Evolutionary conservation across 2,888 invertebrate species (phyloP).

Genomic region (Drosophila neutralis): DNA sequence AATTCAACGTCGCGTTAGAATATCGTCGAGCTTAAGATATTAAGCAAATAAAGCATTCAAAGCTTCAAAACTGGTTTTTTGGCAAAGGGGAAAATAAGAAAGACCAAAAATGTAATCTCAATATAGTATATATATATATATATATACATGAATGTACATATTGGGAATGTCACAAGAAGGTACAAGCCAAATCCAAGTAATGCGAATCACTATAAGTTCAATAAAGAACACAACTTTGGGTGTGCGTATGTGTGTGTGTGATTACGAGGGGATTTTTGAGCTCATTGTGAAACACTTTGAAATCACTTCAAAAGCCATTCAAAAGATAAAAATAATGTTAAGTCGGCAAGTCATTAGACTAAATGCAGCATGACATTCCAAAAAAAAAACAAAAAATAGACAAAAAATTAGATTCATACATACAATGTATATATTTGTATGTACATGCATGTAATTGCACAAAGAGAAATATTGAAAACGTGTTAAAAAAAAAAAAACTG

Average conservation of each 20-base stretch:
- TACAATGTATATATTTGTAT: slow-evolving; percentile 3
- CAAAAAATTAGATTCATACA: neutral
- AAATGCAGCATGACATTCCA: slow-evolving; percentile 75
- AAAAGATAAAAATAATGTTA: slow-evolving; percentile 38
- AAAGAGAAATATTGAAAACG: slow-evolving; percentile 61
- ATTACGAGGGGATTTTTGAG: slow-evolving; percentile 1
- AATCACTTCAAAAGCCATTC: slow-evolving; percentile 24
- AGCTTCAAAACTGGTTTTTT: slow-evolving; percentile 53
- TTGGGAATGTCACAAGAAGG: slow-evolving; percentile 29
- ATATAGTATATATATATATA: slow-evolving; percentile 3
- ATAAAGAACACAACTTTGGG: slow-evolving; percentile 28
- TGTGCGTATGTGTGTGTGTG: slow-evolving; percentile 17
- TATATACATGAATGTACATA: neutral
- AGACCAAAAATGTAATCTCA: neutral
- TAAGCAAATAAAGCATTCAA: slow-evolving; percentile 33
- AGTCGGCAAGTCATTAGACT: slow-evolving; percentile 72
- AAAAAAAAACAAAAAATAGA: slow-evolving; percentile 39
- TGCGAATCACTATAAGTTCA: slow-evolving; percentile 26
- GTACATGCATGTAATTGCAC: slow-evolving; percentile 41
- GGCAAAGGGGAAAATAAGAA: slow-evolving; percentile 12
- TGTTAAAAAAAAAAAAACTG: slow-evolving; percentile 60
- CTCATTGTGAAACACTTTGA: slow-evolving; percentile 42
- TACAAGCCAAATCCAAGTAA: slow-evolving; percentile 5
- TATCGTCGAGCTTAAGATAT: slow-evolving; percentile 32
- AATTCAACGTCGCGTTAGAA: slow-evolving; percentile 35